Evolutionary conservation across 2,888 invertebrate species (phyloP), one percentile per base, ranked within the genome.

Genomic region (Bruchidius siliquastri): DNA sequence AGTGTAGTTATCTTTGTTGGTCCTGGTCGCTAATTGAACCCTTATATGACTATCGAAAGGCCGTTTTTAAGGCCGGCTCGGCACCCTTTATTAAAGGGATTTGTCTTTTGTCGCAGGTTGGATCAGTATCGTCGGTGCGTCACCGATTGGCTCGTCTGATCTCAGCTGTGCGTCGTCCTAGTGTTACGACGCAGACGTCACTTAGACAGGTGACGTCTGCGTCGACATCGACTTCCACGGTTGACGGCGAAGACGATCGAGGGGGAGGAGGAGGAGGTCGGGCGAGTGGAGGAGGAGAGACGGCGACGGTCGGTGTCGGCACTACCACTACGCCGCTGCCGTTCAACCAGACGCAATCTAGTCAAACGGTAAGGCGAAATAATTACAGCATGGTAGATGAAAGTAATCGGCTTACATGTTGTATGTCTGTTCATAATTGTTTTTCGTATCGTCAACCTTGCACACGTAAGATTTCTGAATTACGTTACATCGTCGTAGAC

Each of bases 271-370:
- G 22, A 72, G 75, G 0, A 72, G 74, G 69, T 69, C 73, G 71
- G 8, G 18, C 18, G 13, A 18, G 49, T 13, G 49, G 49, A 13
- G 49, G 49, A 18, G 49, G 49, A 13, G 49, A 49, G 89, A 88
- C 88, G 0, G 88, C 88, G 74, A 80, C 79, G 30, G 84, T 83
- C n/a, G 85, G 84, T 49, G 86, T 87, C 66, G 86, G 86, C 49
- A 86, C 85, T 4, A 81, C 82, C 49, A 86, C 85, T 4, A 81
- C 82, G 18, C 86, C 85, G 0, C 85, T 84, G 74, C 86, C 86
- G 22, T 80, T 84, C 22, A 86, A 84, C 72, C 81, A 85, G 10
- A 86, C 83, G 74, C 86, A 86, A 76, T 85, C 86, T 67, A 85
- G 85, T 76, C 87, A 87, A 79, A 87, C 87, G 66, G 78, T 77